Evolutionary conservation across 2,888 invertebrate species (phyloP), one percentile per base, ranked within the genome.

Genomic region (Atrina japonica): DNA sequence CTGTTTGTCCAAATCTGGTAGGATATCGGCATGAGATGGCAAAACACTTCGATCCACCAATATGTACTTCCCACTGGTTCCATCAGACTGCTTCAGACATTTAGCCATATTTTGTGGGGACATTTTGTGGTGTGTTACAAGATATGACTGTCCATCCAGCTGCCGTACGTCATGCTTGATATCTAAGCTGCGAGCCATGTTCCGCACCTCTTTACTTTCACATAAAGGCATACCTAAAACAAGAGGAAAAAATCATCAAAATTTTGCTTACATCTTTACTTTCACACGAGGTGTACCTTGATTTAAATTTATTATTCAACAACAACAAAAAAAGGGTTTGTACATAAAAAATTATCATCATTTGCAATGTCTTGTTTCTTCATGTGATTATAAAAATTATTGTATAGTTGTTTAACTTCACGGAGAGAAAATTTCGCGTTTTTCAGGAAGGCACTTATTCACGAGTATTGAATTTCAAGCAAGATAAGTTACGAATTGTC

Each of bases 1-100:
- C 49, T 63, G 70, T n/a, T 59, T 60, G 16, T 60, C 47, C 16
- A 76, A 25, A 18, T 73, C 70, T 1, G 70, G 47, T 45, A 70
- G 53, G 11, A 80, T 61, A 25, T 80, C 78, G 6, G 58, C 68
- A 66, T 81, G 73, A 3, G 66, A 78, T 0, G 84, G 84, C 16
- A 80, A 43, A 11, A 75, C 70, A 7, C 53, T 59, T 27, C 50
- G 66, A 0, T 73, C 53, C 3, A 81, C 69, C n/a, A 81, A 61
- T n/a, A 66, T 45, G 50, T 77, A 84, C 64, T 82, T 84, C 1
- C 83, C 84, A 50, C 77, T 78, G 18, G 55, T 50, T 3, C 70
- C 69, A 11, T 56, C 43, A 23, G 60, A 29, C 43, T 53, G 9
- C 14, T 45, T n/a, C 9, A 67, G 23, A 35, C 49, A 50, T 14